Evolutionary conservation across 2,888 invertebrate species (phyloP), one percentile per base, ranked within the genome.

Genomic region (Agriopis leucophaearia): DNA sequence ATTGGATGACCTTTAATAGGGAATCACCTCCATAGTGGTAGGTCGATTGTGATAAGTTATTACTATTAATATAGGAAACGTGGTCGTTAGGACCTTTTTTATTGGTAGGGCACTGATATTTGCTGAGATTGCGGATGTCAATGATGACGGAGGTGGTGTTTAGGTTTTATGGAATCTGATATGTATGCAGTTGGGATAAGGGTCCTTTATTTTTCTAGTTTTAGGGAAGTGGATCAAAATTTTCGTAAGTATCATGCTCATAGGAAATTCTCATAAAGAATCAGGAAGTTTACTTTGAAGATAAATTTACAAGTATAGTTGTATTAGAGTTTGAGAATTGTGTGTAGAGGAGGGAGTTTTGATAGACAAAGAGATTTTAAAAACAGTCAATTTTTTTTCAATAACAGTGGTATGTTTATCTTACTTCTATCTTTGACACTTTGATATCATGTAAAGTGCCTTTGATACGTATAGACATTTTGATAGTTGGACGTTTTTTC

Each of bases 1-100:
- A 91, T 87, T 86, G 88, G 81, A 82, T 69, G 88, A 87, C 87
- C 87, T 89, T 84, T 89, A 90, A 87, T 89, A 85, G 86, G 79
- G 79, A 83, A 87, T 86, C 84, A 84, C 84, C 85, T 83, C 75
- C 76, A 69, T 75, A 79, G 80, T 80, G 79, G 68, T 69, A 60
- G 72, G 81, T 78, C 78, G 80, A 79, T 76, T 80, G 80, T 77
- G 74, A 84, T 88, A 89, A 89, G 77, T 90, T 91, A 90, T 89
- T 83, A 82, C 83, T 86, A 85, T 87, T 89, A 88, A 90, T 89
- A 88, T 85, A 74, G 66, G 68, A 64, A 64, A 64, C 60, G 64
- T 56, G 60, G 51, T 45, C 71, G 74, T 70, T 70, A 72, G 70
- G 70, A 56, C 73, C 71, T 74, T 75, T 69, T 73, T 74, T 74